Conservation (phyloP, 2,113 vertebrate genomes). For the Eolophus roseicapilla region DNA sequence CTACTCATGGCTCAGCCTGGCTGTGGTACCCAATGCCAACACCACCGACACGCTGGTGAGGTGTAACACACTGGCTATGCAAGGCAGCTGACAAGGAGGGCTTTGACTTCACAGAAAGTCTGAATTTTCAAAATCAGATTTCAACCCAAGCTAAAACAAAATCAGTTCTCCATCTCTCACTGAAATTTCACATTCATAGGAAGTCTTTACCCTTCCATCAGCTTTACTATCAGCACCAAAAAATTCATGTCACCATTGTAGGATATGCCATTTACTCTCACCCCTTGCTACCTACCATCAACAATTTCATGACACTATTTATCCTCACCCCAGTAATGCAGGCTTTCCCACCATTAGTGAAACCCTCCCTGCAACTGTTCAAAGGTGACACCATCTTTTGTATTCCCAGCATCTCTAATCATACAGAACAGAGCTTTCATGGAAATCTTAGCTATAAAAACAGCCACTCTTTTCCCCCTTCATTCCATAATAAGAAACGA, state of each 20-base stretch:
- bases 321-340: not conserved
- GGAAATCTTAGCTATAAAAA: not conserved
- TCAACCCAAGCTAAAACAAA: not conserved
- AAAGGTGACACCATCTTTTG: not conserved
- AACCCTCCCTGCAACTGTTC: not conserved
- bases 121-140: not conserved
- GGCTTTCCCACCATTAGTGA: not conserved
- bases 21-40: not conserved
- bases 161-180: not conserved
- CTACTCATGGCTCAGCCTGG: not conserved
- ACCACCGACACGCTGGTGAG: fast-evolving
- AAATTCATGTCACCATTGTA: not conserved
- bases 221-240: not conserved
- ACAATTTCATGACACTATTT: not conserved
- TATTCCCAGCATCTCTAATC: not conserved
- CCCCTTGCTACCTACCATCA: not conserved
- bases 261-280: not conserved
- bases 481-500: not conserved
- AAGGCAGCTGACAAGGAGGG: not conserved
- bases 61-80: not conserved
- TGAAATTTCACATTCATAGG: not conserved
- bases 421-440: not conserved
- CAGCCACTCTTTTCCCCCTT: not conserved
- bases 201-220: not conserved
- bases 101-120: not conserved